Evolutionary conservation across 2,888 invertebrate species (phyloP).

Genomic region (Baronia brevicornis): DNA sequence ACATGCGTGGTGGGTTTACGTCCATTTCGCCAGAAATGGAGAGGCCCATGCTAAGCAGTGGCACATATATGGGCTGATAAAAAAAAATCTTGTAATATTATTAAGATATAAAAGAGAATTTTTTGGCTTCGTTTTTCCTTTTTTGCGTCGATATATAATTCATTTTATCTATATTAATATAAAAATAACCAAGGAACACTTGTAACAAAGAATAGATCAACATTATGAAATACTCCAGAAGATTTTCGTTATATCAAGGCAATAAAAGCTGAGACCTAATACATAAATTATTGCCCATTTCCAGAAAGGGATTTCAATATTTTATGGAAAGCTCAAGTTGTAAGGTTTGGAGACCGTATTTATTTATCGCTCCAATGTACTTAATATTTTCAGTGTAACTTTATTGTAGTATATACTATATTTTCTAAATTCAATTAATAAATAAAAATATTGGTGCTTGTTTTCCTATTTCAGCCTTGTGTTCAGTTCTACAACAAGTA

Average conservation of each 20-base stretch:
- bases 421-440: too few species aligned
- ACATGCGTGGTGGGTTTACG: too few species aligned
- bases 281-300: slow-evolving; percentile 64
- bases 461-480: too few species aligned
- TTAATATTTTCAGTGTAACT: too few species aligned
- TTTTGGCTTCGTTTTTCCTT: too few species aligned
- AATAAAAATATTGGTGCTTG: too few species aligned
- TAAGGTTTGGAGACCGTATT: slow-evolving; percentile 4
- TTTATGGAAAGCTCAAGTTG: slow-evolving; percentile 26
- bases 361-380: not conserved
- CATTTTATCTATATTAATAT: too few species aligned
- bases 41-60: not conserved
- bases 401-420: too few species aligned
- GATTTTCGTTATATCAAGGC: slow-evolving; percentile 38
- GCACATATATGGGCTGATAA: slow-evolving; percentile 3
- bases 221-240: slow-evolving; percentile 38
- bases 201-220: slow-evolving; percentile 45
- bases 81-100: slow-evolving; percentile 12
- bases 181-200: too few species aligned
- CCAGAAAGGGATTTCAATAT: slow-evolving; percentile 47
- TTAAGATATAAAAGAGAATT: too few species aligned
- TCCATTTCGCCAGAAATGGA: not conserved
- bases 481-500: too few species aligned
- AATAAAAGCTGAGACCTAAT: slow-evolving; percentile 63
- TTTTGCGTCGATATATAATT: too few species aligned